Evolutionary conservation across 2,888 invertebrate species (phyloP), one percentile per base, ranked within the genome.

Genomic region (Spicauda simplicius): DNA sequence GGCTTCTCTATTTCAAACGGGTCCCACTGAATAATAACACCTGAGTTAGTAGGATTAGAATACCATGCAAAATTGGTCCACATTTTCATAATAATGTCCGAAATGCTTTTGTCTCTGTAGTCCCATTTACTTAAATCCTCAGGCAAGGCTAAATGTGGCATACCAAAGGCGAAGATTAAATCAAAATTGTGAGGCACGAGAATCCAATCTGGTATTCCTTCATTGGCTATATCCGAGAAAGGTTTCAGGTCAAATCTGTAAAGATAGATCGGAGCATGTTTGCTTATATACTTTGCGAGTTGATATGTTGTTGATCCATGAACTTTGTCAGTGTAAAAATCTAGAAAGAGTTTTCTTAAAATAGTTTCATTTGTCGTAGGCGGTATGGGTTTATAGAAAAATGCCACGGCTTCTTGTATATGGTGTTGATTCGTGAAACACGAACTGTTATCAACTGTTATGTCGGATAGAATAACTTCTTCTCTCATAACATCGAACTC

Each of bases 181-280:
- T 97, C 97, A 74, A 95, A 97, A 83, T 97, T 95, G 81, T 97
- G 97, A 0, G 97, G 97, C 0, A 97, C 97, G 18, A 95, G 95
- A 0, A 96, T 95, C 97, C 97, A 97, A 56, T 95, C 95, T 0
- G 97, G 96, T 30, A 97, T 93, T 61, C 95, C 95, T 37, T 95
- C 94, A 56, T 94, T 94, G 3, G 95, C 95, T 33, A 94, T 91
- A 58, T 93, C 88, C 0, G 96, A 96, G 76, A 94, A 94, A 0
- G 97, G 96, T 73, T 96, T 96, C 74, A 95, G 91, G 83, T 97
- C 97, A 79, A 97, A 97, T 74, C 97, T 93, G 79, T 97, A 97
- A 1, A 96, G 91, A 77, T 94, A 97, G 2, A 96, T 95, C 4
- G 94, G 93, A 16, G 94, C 93, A 64, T 93, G 90, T 74, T 91